Conservation (phyloP, 2,888 invertebrate genomes). For the Lithophane socia region DNA sequence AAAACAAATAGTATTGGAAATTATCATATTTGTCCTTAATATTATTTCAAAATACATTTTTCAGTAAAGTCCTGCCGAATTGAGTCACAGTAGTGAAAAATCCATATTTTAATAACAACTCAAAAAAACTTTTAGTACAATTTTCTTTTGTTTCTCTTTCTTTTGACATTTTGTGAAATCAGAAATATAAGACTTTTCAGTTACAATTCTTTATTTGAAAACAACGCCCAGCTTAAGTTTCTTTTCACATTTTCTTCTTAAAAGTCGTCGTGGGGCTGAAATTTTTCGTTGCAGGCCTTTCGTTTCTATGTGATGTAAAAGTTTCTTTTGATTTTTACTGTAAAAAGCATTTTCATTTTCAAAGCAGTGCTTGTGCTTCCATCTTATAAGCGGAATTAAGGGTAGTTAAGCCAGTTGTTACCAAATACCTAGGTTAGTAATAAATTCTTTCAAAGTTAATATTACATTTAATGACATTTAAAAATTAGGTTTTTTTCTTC, state of each 20-base stretch:
- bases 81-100: constrained; percentile 6
- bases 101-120: not conserved
- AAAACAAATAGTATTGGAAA: not conserved
- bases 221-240: constrained; percentile 28
- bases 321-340: not conserved
- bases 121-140: not conserved
- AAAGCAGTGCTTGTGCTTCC: not conserved
- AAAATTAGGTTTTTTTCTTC: not conserved
- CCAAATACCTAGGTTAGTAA: not conserved
- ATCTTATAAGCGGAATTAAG: not conserved
- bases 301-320: not conserved
- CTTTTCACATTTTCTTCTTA: constrained; percentile 17
- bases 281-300: constrained; percentile 12
- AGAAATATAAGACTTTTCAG: constrained; percentile 24
- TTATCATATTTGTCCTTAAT: too few species aligned
- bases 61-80: not conserved
- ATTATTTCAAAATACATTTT: not conserved
- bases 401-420: not conserved
- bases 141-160: not conserved
- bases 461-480: not conserved
- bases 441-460: not conserved
- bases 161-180: not conserved
- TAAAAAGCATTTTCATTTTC: not conserved
- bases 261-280: constrained; percentile 1
- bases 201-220: constrained; percentile 25